Conservation (phyloP, 1,140 invertebrate species). For the Dreissena polymorpha region DNA sequence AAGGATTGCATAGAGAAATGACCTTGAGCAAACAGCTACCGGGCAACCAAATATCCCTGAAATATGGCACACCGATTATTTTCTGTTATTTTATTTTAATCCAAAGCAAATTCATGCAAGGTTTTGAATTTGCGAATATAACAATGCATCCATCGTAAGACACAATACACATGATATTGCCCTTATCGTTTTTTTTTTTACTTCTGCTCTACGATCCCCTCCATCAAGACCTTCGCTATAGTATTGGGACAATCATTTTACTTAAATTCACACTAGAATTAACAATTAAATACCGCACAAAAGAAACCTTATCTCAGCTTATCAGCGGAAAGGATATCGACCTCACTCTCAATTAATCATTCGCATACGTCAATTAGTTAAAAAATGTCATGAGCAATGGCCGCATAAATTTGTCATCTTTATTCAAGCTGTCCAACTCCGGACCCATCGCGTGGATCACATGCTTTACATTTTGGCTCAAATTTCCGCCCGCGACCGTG, state of each 20-base stretch:
- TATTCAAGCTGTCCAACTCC: neutral
- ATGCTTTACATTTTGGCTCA: conserved; percentile 27
- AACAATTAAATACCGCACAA: too few species aligned
- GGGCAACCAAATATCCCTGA: conserved; percentile 45
- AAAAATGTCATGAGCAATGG: conserved; percentile 30
- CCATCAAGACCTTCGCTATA: too few species aligned
- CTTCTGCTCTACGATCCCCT: too few species aligned
- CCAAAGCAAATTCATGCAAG: too few species aligned
- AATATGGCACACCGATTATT: neutral
- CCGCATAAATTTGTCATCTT: neutral
- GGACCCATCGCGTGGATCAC: conserved; percentile 47
- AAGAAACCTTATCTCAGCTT: conserved; percentile 49
- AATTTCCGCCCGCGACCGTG: conserved; percentile 35
- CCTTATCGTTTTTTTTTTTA: too few species aligned
- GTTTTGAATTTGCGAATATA: too few species aligned
- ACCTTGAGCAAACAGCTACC: conserved; percentile 25
- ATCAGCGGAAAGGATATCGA: conserved; percentile 31
- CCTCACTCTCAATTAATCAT: conserved; percentile 17
- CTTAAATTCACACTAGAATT: too few species aligned
- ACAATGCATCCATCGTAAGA: neutral
- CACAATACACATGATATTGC: too few species aligned
- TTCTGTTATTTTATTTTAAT: neutral
- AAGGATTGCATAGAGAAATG: conserved; percentile 40
- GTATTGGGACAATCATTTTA: too few species aligned
- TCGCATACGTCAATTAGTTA: conserved; percentile 35